These are phyloP conservation scores for Nibea coibor DNA, from an alignment of 2,113 vertebrate genomes.

Conservation along the genomic window DNA sequence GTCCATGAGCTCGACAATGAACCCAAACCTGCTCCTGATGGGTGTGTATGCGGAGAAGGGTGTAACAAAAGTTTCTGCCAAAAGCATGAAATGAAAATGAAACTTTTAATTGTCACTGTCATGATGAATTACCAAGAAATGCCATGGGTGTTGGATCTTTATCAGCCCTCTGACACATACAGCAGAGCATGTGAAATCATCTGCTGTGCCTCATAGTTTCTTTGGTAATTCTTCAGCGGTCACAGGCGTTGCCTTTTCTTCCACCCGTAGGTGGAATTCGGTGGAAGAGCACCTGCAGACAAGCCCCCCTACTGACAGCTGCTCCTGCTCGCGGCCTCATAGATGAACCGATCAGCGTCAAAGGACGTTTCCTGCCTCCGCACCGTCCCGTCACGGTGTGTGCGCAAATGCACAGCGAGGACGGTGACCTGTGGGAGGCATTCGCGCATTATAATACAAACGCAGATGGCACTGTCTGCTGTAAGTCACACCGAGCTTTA, in stretches of 20 bases:
- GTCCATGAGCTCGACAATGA: background rate
- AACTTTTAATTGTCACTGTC: background rate
- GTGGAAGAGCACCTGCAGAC: slow-evolving; percentile 49
- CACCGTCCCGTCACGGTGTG: slow-evolving; percentile 62
- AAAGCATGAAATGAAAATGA: too few species aligned
- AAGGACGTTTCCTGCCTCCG: slow-evolving; percentile 62
- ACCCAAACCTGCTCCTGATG: background rate
- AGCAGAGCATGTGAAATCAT: background rate
- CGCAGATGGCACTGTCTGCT: slow-evolving; percentile 57
- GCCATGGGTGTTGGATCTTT: background rate
- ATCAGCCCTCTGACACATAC: background rate
- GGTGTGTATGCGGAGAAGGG: background rate
- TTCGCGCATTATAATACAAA: slow-evolving; percentile 71
- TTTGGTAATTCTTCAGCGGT: background rate
- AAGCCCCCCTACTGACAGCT: slow-evolving; percentile 60
- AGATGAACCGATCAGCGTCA: slow-evolving; percentile 68
- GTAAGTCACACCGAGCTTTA: slow-evolving; percentile 53
- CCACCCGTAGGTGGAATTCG: slow-evolving; percentile 33
- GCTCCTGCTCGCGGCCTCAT: slow-evolving; percentile 65
- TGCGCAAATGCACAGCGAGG: slow-evolving; percentile 70
- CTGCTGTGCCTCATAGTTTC: background rate
- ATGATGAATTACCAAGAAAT: background rate
- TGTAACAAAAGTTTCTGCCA: background rate
- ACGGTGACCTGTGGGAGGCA: slow-evolving; percentile 75
- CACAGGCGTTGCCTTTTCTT: background rate